Conservation (phyloP, 2,113 vertebrate genomes). For the Cariama cristata region DNA sequence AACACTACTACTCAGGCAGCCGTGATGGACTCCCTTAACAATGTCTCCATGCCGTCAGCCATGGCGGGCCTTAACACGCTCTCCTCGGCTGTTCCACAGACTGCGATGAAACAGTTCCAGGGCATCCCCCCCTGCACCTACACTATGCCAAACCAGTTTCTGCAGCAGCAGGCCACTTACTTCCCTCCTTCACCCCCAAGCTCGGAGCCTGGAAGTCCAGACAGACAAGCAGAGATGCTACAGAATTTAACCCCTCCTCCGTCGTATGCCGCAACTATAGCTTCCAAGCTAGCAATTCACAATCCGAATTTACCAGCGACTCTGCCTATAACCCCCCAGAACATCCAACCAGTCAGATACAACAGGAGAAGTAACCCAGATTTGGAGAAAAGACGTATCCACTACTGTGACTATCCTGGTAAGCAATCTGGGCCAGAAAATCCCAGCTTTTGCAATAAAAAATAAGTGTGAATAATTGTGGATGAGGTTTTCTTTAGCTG, state of each 20-base stretch:
- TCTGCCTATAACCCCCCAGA: constrained; percentile 81
- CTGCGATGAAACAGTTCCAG: constrained; percentile 81
- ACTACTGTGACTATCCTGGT: constrained; percentile 96
- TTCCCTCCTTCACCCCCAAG: constrained; percentile 94
- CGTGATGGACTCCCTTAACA: constrained; percentile 82
- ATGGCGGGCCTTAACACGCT: constrained; percentile 83
- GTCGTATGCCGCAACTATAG: constrained; percentile 92
- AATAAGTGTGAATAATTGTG: background rate
- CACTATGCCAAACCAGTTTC: constrained; percentile 78
- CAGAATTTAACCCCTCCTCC: constrained; percentile 93
- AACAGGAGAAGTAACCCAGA: constrained; percentile 95
- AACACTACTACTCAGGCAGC: constrained; percentile 78
- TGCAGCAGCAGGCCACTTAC: constrained; percentile 85
- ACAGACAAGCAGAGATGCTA: constrained; percentile 88
- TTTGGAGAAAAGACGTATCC: constrained; percentile 93
- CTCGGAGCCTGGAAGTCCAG: constrained; percentile 94
- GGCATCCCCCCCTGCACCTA: constrained; percentile 82
- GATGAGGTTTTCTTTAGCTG: background rate
- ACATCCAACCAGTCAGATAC: constrained; percentile 81
- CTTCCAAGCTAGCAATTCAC: constrained; percentile 89
- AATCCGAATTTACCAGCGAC: constrained; percentile 78
- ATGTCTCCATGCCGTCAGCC: constrained; percentile 78
- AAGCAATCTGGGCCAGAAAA: background rate
- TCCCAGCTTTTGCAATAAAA: background rate
- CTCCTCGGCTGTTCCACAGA: constrained; percentile 78